Percentiles rank a stretch among this genome's conserved stretches.
Evolutionary conservation across 1,140 invertebrate genomes (phyloP).

Genomic region (Drosophila navojoa): DNA sequence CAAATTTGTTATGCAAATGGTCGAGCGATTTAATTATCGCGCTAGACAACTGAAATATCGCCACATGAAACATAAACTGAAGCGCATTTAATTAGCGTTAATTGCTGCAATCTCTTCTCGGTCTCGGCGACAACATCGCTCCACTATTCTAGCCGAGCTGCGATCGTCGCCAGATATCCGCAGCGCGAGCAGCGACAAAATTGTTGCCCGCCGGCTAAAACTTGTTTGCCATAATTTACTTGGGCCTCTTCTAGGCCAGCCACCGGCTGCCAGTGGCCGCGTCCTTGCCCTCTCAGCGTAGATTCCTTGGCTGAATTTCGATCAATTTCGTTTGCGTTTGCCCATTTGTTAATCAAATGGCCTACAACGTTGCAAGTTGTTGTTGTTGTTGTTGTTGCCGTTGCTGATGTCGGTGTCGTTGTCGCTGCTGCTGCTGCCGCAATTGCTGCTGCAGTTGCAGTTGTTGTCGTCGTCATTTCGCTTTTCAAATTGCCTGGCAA

Average conservation of each 20-base stretch:
- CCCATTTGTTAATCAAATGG: constrained; percentile 82
- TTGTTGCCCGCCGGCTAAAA: constrained; percentile 80
- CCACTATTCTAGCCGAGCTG: constrained; percentile 24
- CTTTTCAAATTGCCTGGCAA: constrained; percentile 74
- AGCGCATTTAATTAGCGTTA: constrained; percentile 82
- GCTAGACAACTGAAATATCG: constrained; percentile 82
- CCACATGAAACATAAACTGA: constrained; percentile 82
- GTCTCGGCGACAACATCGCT: constrained; percentile 32
- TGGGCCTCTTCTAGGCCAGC: constrained; percentile 39
- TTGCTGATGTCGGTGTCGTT: constrained; percentile 12
- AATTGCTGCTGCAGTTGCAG: constrained; percentile 25
- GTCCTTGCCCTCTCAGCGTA: constrained; percentile 36
- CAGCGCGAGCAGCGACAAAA: constrained; percentile 65
- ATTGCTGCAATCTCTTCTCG: constrained; percentile 77
- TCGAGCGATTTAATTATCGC: constrained; percentile 79
- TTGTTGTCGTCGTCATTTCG: constrained; percentile 73
- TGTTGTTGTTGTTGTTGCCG: constrained; percentile 31
- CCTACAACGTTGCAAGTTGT: constrained; percentile 64
- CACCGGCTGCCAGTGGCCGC: neutral
- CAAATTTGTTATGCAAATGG: constrained; percentile 82
- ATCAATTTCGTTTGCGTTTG: constrained; percentile 81
- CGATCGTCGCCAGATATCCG: constrained; percentile 36
- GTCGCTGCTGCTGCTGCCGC: constrained; percentile 18
- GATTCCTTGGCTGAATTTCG: constrained; percentile 74
- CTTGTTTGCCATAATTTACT: constrained; percentile 82